phyloP scores from a whole-genome alignment of 92 coral and sea anemone species.

The Zoanthus gigantus region DNA sequence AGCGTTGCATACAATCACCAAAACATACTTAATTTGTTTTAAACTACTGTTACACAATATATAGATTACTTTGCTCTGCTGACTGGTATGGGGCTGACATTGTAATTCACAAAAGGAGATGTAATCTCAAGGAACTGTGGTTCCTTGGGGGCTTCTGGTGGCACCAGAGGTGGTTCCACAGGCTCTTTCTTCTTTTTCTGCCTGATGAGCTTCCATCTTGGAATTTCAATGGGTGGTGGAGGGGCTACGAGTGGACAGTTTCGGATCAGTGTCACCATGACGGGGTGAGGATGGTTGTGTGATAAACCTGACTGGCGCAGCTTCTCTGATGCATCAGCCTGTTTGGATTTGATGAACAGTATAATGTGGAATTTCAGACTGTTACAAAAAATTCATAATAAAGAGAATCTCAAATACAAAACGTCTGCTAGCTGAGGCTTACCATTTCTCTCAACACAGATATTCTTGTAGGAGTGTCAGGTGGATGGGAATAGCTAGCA shows the following conservation, averaged over 20 bases:
- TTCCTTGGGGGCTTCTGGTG: conserved; percentile 95
- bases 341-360: neutral
- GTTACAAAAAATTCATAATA: neutral
- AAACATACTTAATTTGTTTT: neutral
- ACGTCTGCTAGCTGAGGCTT: neutral
- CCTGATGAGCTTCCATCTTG: conserved; percentile 97
- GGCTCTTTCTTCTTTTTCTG: conserved; percentile 95
- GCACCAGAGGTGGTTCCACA: conserved; percentile 87
- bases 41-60: neutral
- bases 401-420: neutral
- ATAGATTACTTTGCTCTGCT: conserved; percentile 88
- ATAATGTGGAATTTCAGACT: too few relatives aligned
- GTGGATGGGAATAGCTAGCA: conserved; percentile 94
- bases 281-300: conserved; percentile 96
- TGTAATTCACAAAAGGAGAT: conserved; percentile 93
- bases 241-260: conserved; percentile 98
- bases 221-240: conserved; percentile 96
- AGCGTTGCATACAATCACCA: neutral
- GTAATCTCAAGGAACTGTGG: conserved; percentile 96
- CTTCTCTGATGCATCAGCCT: conserved; percentile 99
- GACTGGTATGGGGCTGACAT: conserved; percentile 96
- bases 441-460: conserved; percentile 95
- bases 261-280: conserved; percentile 84
- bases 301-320: conserved; percentile 97
- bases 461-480: conserved; percentile 81